Base-by-base conservation (phyloP, 2,888 invertebrate species). In the Aphrophora alni region DNA sequence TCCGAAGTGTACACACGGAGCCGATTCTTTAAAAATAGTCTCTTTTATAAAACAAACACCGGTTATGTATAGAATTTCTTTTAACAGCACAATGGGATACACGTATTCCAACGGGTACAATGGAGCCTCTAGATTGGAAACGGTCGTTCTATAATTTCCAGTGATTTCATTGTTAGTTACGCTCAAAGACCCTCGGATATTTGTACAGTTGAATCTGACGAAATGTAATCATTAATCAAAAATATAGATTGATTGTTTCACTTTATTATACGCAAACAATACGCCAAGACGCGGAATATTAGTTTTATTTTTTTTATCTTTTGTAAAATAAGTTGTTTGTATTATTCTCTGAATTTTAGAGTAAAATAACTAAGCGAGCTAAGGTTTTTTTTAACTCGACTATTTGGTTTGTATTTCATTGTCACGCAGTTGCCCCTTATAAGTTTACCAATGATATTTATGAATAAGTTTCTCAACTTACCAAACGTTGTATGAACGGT, bases 101-200 rank as follows among this genome's bases (percentile, higher is more conserved):
- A 59, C 59, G 59, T 59, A 59, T 59, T 59, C 59, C 21, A 21
- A 21, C n/a, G 21, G 59, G 21, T 59, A 59, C 59, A 59, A 59
- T 59, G 59, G 59, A 8, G 21, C 59, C 21, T 59, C 59, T 59
- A 59, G 81, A 81, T 81, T 81, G 81, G 81, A 75, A 75, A 81
- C 81, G 81, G 75, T 77, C 25, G 76, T 21, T 21, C 72, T 38
- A 74, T 77, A 74, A 77, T 80, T 73, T 80, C 68, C 59, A 72
- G 81, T 81, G 77, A 81, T 81, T 81, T 81, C 76, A 77, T 73
- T 74, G 70, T 77, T 77, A 80, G 77, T 80, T 80, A 77, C 59
- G 59, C 59, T 59, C 59, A 59, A 59, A 59, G 59, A 59, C 59
- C 5, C 59, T 59, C 5, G 59, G 59, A 59, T 59, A 21, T 59